Evolutionary conservation across 2,113 vertebrate species (phyloP).

Genomic region (Echinops telfairi): DNA sequence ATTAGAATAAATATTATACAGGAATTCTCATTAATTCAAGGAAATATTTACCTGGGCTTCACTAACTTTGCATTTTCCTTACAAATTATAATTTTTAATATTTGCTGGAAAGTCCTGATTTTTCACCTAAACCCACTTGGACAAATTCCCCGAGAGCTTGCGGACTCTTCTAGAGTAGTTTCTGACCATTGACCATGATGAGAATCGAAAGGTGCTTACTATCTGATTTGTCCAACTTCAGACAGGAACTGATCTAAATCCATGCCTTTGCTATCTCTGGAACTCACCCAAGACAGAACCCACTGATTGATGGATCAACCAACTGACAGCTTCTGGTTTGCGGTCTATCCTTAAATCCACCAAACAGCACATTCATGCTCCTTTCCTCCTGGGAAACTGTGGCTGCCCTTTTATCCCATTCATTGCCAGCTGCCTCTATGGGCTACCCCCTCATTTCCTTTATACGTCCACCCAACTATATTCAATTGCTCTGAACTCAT

Average conservation of each 20-base stretch:
- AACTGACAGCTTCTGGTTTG: neutral
- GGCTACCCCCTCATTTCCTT: neutral
- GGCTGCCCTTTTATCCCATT: neutral
- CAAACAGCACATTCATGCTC: neutral
- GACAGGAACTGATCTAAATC: neutral
- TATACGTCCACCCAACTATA: neutral
- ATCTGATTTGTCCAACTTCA: neutral
- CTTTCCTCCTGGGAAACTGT: neutral
- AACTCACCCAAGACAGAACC: neutral
- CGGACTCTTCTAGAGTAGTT: neutral
- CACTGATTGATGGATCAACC: accelerated
- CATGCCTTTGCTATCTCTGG: too few species aligned
- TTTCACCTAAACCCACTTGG: neutral
- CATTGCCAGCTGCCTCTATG: neutral
- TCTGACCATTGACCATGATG: neutral
- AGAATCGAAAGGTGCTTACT: neutral
- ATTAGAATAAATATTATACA: neutral
- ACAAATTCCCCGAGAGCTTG: neutral
- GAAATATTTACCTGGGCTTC: neutral
- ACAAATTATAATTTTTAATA: neutral
- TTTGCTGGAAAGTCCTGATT: neutral
- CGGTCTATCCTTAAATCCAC: too few species aligned
- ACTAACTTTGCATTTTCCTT: neutral
- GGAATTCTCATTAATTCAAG: conserved; percentile 29
- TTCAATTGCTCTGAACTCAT: neutral